Conservation (phyloP, 2,797 vertebrate species). For the Sebastes itinus region DNA sequence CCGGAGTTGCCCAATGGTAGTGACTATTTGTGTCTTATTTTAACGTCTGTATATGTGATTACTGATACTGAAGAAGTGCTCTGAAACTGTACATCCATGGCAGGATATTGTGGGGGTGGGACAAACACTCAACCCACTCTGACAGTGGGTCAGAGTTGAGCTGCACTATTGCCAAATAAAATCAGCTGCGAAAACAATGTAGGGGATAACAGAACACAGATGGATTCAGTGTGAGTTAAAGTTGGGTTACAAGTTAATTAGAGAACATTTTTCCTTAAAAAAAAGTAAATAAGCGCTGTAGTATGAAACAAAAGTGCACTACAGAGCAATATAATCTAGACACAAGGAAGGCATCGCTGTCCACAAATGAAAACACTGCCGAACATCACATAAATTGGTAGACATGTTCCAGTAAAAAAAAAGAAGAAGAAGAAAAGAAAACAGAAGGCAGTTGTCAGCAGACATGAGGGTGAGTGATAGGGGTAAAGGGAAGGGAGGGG, state of each 20-base stretch:
- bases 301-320: not conserved
- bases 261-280: not conserved
- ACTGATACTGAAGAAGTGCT: not conserved
- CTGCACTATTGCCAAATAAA: constrained; percentile 38
- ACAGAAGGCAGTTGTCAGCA: not conserved
- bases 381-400: not conserved
- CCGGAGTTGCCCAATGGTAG: not conserved
- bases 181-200: constrained; percentile 29
- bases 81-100: not conserved
- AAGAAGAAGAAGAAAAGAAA: not conserved
- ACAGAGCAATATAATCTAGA: not conserved
- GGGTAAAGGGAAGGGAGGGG: not conserved
- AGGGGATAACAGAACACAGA: not conserved
- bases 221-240: not conserved
- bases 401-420: not conserved
- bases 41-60: not conserved
- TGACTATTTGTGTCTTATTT: not conserved
- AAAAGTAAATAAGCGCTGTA: not conserved
- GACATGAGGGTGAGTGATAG: not conserved
- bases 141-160: constrained; percentile 31
- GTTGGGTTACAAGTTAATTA: not conserved
- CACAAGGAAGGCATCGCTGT: not conserved
- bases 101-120: constrained; percentile 35
- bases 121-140: not conserved
- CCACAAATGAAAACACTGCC: not conserved